Conservation (phyloP, 2,797 vertebrate genomes). For the Cephalopachus bancanus region DNA sequence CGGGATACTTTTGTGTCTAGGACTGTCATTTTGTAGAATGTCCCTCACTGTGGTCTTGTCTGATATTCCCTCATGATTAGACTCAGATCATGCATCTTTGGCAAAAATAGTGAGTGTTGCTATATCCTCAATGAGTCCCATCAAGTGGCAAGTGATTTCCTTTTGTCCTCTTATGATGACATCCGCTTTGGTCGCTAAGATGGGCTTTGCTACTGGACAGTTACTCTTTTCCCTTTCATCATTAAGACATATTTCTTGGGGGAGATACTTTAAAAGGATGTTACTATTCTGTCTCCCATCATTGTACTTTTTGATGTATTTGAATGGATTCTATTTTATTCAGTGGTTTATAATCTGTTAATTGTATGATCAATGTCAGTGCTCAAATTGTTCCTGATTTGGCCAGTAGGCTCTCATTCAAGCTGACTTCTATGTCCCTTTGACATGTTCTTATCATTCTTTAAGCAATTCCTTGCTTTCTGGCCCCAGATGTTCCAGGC, state of each 20-base stretch:
- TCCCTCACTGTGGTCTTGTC: neutral
- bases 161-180: neutral
- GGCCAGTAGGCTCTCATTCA: neutral
- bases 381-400: fast-evolving
- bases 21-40: neutral
- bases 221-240: neutral
- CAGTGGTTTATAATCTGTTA: neutral
- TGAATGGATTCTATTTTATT: neutral
- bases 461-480: neutral
- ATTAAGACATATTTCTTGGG: neutral
- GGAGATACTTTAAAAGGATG: neutral
- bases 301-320: neutral
- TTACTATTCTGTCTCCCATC: neutral
- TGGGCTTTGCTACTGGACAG: neutral
- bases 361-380: neutral
- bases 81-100: fast-evolving
- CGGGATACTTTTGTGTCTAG: neutral
- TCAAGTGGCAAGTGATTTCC: fast-evolving
- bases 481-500: neutral
- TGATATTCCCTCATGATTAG: neutral
- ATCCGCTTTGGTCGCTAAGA: neutral
- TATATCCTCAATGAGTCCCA: fast-evolving
- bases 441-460: neutral
- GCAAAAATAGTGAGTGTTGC: neutral
- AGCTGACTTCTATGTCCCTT: neutral